Evolutionary conservation across 2,797 vertebrate species (phyloP), one percentile per base, ranked within the genome.

Genomic region (Gymnodraco acuticeps): DNA sequence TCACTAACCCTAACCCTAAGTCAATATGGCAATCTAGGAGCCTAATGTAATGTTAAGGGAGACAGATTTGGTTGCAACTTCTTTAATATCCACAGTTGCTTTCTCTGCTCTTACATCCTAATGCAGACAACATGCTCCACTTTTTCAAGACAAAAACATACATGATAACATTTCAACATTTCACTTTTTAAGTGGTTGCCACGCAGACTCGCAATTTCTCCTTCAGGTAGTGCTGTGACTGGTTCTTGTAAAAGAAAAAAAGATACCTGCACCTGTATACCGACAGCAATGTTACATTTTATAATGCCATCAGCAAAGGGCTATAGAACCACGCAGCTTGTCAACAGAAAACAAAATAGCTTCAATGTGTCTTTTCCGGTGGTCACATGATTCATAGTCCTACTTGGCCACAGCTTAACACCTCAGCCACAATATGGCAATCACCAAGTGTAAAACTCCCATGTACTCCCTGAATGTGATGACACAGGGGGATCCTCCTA

Each of bases 401-500:
- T 62, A 64, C 69, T 75, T 68, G 66, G 60, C 55, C 56, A 41
- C 50, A 80, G 62, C 84, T 70, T 72, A 76, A 64, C 67, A 68
- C 67, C 52, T 85, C 62, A 62, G 56, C 43, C 78, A 73, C 42
- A 19, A 73, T 58, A 64, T 17, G 51, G 48, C 63, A 82, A 82
- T 83, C 75, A 80, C 77, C 73, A 59, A 51, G 52, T 65, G 71
- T 62, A 72, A 84, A 83, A 86, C 51, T 31, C 53, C 50, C 27
- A 3, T 9, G 0, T 61, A 71, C 60, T 72, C 75, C 80, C 69
- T 87, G 87, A 89, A 78, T 71, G 77, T 64, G 79, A 86, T 85
- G 83, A 87, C 82, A 91, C 79, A 46, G 58, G 68, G 62, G 83
- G 69, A 88, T 81, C 61, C 75, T 88, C 78, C 70, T 87, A 80